Conservation (phyloP, 2,113 vertebrate species). For the Eurypyga helias region DNA sequence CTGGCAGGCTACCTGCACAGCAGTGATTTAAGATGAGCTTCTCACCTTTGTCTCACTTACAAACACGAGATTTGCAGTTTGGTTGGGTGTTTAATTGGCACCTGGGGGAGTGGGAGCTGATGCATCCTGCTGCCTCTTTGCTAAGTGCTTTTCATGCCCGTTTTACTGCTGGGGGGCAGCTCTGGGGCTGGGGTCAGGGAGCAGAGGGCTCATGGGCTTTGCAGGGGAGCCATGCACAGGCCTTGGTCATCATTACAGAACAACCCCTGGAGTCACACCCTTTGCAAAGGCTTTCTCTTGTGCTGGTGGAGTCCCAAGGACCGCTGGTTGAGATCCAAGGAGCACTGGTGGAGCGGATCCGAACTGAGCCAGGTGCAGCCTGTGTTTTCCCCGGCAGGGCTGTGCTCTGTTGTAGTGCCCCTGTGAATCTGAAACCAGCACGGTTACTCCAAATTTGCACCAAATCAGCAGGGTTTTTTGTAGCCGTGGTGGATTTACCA, state of each 20-base stretch:
- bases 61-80: neutral
- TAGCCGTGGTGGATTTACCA: neutral
- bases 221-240: neutral
- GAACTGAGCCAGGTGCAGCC: rapidly evolving
- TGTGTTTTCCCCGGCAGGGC: neutral
- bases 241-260: neutral
- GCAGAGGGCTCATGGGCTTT: rapidly evolving
- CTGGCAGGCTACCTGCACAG: neutral
- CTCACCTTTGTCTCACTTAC: neutral
- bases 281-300: neutral
- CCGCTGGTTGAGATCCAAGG: neutral
- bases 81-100: neutral
- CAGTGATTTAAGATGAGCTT: neutral
- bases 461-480: neutral
- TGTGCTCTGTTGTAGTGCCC: neutral
- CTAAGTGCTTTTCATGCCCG: neutral
- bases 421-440: neutral
- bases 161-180: neutral
- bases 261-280: neutral
- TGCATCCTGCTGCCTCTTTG: neutral
- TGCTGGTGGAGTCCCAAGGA: neutral
- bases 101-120: neutral
- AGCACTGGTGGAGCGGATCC: neutral
- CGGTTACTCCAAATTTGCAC: neutral
- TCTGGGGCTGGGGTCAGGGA: neutral